Base-by-base conservation (phyloP, 2,797 vertebrate species). In the Sebastes itinus region DNA sequence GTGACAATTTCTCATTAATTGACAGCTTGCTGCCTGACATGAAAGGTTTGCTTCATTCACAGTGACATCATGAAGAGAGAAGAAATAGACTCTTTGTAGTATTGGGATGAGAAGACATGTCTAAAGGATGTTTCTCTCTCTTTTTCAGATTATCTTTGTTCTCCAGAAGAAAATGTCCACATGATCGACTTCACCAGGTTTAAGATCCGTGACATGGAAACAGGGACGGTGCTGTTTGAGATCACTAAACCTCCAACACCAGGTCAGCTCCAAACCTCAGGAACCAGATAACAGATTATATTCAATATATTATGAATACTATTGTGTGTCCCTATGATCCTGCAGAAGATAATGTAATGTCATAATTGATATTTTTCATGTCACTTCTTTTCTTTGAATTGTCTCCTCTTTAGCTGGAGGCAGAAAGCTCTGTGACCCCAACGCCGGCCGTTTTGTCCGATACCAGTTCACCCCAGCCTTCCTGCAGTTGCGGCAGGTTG, bases 171-270 rank as follows among this genome's bases (percentile, higher is more conserved):
- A 93, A 99, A 99, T 2, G 94, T 99, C 84, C 98, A 99, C 95
- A 98, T 97, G 95, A 99, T 99, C 42, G 98, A 99, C 92, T 99
- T 99, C 93, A 97, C 98, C 81, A 95, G 98, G 90, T 99, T 99
- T 91, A 99, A 99, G 95, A 99, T 99, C 92, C 97, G 98, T 7
- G 98, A 99, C 92, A 99, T 99, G 98, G 98, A 99, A 87, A 98
- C 97, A 1, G 97, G 98, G 81, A 98, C 97, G 0, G 97, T 99
- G 64, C 96, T 99, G 65, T 99, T 99, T 94, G 98, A 96, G 91
- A 96, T 96, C 54, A 95, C 94, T 11, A 96, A 96, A 88, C 96
- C 94, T 38, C 94, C 92, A 28, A 74, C 82, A 75, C 92, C 88
- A 92, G 94, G 94, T 95, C 84, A 80, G 88, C 32, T 62, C 56